phyloP scores from a whole-genome alignment of 92 coral and sea anemone species.

The Blastomussa wellsi region DNA sequence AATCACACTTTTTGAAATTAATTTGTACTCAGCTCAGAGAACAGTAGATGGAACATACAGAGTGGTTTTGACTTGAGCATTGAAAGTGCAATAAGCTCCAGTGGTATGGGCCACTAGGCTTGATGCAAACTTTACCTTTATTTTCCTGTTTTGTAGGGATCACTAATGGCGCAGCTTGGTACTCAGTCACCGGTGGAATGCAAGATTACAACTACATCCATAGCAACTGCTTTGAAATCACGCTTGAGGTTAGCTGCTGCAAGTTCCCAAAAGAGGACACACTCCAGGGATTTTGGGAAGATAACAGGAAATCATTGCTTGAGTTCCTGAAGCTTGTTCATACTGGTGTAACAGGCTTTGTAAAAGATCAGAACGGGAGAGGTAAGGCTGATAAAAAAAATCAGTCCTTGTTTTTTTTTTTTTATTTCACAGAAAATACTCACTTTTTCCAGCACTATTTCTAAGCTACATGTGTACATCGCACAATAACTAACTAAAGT shows the following conservation, averaged over 20 bases:
- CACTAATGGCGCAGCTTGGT: slow-evolving; percentile 97
- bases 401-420: too few relatives aligned
- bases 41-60: too few relatives aligned
- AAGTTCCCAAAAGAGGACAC: slow-evolving; percentile 69
- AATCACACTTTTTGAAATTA: too few relatives aligned
- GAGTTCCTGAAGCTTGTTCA: slow-evolving; percentile 79
- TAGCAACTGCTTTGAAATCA: slow-evolving; percentile 89
- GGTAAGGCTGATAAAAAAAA: too few relatives aligned
- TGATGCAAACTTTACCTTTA: neutral
- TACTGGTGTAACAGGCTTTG: slow-evolving; percentile 86
- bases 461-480: too few relatives aligned
- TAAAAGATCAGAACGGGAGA: slow-evolving; percentile 59
- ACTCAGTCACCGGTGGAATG: slow-evolving; percentile 93
- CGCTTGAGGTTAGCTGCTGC: slow-evolving; percentile 95
- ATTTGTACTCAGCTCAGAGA: too few relatives aligned
- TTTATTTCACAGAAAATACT: too few relatives aligned
- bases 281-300: slow-evolving; percentile 71
- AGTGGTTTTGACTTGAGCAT: too few relatives aligned
- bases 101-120: too few relatives aligned
- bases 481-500: too few relatives aligned
- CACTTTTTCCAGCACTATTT: too few relatives aligned
- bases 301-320: slow-evolving; percentile 77
- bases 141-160: slow-evolving; percentile 57
- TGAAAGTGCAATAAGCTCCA: too few relatives aligned
- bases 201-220: slow-evolving; percentile 93